These are phyloP conservation scores for Chaetodon auriga DNA, from an alignment of 2,113 vertebrate species.

Conservation along the genomic window DNA sequence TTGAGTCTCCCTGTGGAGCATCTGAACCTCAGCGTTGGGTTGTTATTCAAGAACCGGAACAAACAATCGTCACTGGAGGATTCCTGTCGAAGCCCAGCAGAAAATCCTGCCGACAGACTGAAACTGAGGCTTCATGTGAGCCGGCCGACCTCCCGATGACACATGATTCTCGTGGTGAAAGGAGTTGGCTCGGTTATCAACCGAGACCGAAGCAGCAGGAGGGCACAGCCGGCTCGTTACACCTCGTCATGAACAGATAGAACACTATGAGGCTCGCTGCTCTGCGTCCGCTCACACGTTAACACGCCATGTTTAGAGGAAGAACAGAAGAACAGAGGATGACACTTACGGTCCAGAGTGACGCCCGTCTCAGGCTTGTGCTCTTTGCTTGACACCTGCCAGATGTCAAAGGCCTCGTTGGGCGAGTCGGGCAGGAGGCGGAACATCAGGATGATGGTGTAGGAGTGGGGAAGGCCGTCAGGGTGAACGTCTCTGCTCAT, in stretches of 20 bases:
- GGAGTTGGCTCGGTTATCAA: conserved; percentile 20
- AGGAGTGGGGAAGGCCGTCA: conserved; percentile 90
- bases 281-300: not conserved
- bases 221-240: conserved; percentile 31
- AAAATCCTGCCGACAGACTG: conserved; percentile 23
- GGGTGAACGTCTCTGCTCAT: conserved; percentile 93
- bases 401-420: conserved; percentile 93
- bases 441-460: conserved; percentile 95
- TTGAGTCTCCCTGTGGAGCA: not conserved
- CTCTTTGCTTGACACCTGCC: conserved; percentile 94
- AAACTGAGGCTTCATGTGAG: conserved; percentile 20
- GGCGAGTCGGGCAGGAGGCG: conserved; percentile 93
- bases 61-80: conserved; percentile 14
- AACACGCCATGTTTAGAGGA: not conserved
- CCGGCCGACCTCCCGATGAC: conserved; percentile 38
- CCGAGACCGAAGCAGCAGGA: conserved; percentile 24
- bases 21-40: not conserved
- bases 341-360: conserved; percentile 91
- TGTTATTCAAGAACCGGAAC: conserved; percentile 18
- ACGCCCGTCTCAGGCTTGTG: conserved; percentile 94
- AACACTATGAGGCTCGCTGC: conserved; percentile 40
- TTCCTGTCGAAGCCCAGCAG: conserved; percentile 4
- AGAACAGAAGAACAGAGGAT: not conserved
- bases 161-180: not conserved
- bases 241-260: conserved; percentile 18